phyloP scores from a whole-genome alignment of 1,140 invertebrate species.

The Hypsibius dujardini region DNA sequence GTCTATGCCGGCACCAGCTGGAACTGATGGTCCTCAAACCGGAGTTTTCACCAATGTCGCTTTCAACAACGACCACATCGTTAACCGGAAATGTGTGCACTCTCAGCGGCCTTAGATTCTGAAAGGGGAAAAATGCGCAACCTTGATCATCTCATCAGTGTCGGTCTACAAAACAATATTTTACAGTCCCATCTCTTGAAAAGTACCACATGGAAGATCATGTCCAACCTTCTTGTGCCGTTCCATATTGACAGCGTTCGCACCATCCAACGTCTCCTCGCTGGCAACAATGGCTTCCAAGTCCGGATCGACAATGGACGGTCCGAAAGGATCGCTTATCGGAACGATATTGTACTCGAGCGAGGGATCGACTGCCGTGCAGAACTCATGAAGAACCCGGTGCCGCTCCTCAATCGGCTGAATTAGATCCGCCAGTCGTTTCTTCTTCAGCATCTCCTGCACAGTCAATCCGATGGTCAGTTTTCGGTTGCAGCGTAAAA shows the following conservation, averaged over 20 bases:
- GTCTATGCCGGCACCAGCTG: conserved; percentile 28
- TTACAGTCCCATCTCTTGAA: conserved; percentile 14
- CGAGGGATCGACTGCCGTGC: conserved; percentile 59
- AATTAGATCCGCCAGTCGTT: conserved; percentile 55
- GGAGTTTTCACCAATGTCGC: not conserved
- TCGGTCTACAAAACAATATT: too few relatives aligned
- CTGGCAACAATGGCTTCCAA: conserved; percentile 75
- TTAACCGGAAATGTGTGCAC: conserved; percentile 43
- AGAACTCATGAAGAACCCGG: conserved; percentile 51
- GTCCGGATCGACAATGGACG: conserved; percentile 60
- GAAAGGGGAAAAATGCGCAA: conserved; percentile 19
- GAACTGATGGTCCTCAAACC: conserved; percentile 2
- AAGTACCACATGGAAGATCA: conserved; percentile 3
- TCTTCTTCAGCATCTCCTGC: conserved; percentile 65
- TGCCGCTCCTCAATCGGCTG: conserved; percentile 59
- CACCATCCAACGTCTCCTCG: conserved; percentile 69
- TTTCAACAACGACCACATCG: not conserved
- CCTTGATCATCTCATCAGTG: too few relatives aligned
- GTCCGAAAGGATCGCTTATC: conserved; percentile 83
- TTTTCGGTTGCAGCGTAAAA: conserved; percentile 48
- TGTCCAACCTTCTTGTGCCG: conserved; percentile 41
- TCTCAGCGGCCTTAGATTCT: conserved; percentile 46
- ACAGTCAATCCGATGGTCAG: conserved; percentile 82
- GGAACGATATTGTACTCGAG: conserved; percentile 58
- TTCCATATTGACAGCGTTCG: conserved; percentile 63